phyloP scores from a whole-genome alignment of 2,113 vertebrate species.

The Caretta caretta region DNA sequence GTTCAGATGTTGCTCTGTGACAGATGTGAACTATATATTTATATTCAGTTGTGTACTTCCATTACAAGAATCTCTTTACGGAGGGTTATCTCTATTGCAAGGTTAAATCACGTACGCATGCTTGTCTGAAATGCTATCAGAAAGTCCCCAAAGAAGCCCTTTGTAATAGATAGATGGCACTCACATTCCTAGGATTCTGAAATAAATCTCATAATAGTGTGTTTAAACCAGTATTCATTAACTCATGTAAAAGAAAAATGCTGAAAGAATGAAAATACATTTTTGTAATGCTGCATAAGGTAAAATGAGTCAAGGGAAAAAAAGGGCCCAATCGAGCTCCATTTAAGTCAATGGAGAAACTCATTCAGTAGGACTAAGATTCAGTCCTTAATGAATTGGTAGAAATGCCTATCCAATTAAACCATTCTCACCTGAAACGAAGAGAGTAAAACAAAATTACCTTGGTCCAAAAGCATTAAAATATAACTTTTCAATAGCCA shows the following conservation, averaged over 20 bases:
- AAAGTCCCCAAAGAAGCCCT: neutral
- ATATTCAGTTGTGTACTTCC: neutral
- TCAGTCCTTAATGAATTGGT: neutral
- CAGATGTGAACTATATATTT: neutral
- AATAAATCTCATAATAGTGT: neutral
- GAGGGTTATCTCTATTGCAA: neutral
- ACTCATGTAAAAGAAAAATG: neutral
- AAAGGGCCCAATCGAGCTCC: neutral
- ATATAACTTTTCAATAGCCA: conserved; percentile 56
- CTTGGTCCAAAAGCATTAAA: conserved; percentile 43
- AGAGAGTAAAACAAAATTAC: neutral
- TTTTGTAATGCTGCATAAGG: neutral
- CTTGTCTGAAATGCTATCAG: neutral
- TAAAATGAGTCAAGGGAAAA: neutral
- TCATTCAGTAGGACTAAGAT: neutral
- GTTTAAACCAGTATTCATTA: neutral
- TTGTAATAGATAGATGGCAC: neutral
- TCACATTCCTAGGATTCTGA: neutral
- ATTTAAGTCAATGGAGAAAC: neutral
- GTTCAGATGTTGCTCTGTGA: neutral
- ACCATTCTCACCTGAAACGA: conserved; percentile 19
- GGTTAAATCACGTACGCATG: neutral
- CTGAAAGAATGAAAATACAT: neutral
- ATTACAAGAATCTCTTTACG: neutral
- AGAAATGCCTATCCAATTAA: neutral